Conservation (phyloP, 1,140 invertebrate species). For the Pseudomyrmex cubaensis region DNA sequence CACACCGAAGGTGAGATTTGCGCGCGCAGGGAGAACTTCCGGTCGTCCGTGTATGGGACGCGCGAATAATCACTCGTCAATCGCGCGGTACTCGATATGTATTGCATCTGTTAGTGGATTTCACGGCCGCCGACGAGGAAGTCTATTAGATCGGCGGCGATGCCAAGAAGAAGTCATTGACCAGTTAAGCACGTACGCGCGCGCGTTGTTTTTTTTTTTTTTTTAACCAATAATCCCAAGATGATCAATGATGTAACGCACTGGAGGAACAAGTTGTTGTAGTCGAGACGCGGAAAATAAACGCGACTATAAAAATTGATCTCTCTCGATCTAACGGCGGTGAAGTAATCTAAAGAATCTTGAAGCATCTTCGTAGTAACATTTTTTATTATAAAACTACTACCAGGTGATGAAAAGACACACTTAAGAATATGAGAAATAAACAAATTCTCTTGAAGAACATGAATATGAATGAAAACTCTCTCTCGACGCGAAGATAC, state of each 20-base stretch:
- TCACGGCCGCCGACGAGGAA: neutral
- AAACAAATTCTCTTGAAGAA: too few species aligned
- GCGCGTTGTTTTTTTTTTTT: neutral
- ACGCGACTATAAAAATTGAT: neutral
- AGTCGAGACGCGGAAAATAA: neutral
- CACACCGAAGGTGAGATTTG: slow-evolving; percentile 38
- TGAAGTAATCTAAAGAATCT: neutral
- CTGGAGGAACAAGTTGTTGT: slow-evolving; percentile 1
- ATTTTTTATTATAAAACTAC: neutral
- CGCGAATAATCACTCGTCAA: slow-evolving; percentile 28
- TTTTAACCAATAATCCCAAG: neutral
- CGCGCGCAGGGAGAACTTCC: slow-evolving; percentile 67
- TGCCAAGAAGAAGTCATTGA: neutral
- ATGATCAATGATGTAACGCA: slow-evolving; percentile 24
- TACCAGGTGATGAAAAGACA: neutral
- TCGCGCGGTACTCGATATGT: slow-evolving; percentile 8
- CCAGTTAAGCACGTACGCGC: neutral
- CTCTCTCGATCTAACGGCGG: neutral
- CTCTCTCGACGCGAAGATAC: too few species aligned
- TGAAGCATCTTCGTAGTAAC: neutral
- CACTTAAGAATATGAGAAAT: too few species aligned
- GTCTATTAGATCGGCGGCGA: neutral
- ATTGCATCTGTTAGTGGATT: slow-evolving; percentile 8
- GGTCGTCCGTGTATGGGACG: slow-evolving; percentile 67
- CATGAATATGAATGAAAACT: too few species aligned